Evolutionary conservation across 2,888 invertebrate species (phyloP).

Genomic region (Sialis lutaria): DNA sequence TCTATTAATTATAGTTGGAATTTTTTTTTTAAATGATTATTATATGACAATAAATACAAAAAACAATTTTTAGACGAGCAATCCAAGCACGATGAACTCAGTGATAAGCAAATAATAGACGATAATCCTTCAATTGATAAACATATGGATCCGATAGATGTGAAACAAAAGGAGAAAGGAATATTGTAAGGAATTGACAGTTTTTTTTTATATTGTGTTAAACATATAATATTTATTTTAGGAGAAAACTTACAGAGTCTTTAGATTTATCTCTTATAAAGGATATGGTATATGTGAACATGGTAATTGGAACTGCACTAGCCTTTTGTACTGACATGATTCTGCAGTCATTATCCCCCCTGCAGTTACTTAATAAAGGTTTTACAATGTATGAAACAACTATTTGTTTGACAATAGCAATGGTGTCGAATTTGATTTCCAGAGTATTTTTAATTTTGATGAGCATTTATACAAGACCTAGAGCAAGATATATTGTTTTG

Average conservation of each 20-base stretch:
- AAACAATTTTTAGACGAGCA: too few species aligned
- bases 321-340: constrained; percentile 50
- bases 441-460: constrained; percentile 44
- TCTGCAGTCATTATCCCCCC: constrained; percentile 50
- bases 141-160: too few species aligned
- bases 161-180: too few species aligned
- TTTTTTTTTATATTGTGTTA: too few species aligned
- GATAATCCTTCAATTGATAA: too few species aligned
- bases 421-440: constrained; percentile 47
- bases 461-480: constrained; percentile 39
- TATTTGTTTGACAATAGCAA: constrained; percentile 48
- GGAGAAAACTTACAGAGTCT: constrained; percentile 36
- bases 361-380: constrained; percentile 38
- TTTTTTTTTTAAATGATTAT: too few species aligned
- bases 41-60: too few species aligned
- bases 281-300: constrained; percentile 46
- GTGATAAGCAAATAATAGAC: too few species aligned
- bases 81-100: too few species aligned
- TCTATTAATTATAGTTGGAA: too few species aligned
- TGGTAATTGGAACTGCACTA: constrained; percentile 49
- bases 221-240: constrained; percentile 13
- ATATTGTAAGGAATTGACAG: too few species aligned
- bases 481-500: constrained; percentile 46
- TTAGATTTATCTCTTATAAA: constrained; percentile 44
- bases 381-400: constrained; percentile 42